Evolutionary conservation across 2,888 invertebrate species (phyloP), one percentile per base, ranked within the genome.

Genomic region (Epicampocera succincta): DNA sequence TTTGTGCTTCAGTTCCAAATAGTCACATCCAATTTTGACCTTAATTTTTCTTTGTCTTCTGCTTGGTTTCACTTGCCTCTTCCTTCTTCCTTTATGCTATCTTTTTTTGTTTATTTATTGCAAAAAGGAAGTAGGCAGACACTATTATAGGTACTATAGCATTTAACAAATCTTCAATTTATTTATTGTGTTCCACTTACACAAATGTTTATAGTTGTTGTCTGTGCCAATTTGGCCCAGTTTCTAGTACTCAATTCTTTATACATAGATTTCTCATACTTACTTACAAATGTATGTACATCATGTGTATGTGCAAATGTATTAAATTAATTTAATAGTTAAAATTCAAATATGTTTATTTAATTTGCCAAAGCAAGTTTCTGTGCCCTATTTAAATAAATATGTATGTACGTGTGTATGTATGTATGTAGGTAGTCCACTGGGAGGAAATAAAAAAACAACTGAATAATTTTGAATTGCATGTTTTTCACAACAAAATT

Each of bases 121-220:
- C 48, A 61, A 66, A 40, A 74, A 58, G 50, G 21, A 50, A 63
- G 13, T 42, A 75, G 42, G 19, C 61, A 76, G 44, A 69, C 46
- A 21, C 13, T 54, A n/a, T n/a, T n/a, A n/a, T 19, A 17, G 15
- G 44, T 65, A 29, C 12, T 25, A 33, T 9, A 8, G 9, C 25
- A 29, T 60, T 54, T 61, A 69, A 69, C 19, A 68, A 52, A 29
- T 52, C 12, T 12, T 25, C 21, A 25, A 52, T 46, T 1, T 46
- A 33, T 58, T 38, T 54, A n/a, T 33, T 17, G 11, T 54, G 33
- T 15, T 56, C 11, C 11, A 42, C 25, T 38, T 56, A 19, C 17
- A n/a, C 46, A 33, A 25, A 48, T 60, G 54, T 40, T 50, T 68
- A 25, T 54, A 69, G 46, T 63, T 63, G 77, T 40, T 69, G 68